A percentile compares a stretch with the other conserved stretches of the same genome.
Conservation (phyloP, 2,888 invertebrate species). For the Machimus atricapillus region DNA sequence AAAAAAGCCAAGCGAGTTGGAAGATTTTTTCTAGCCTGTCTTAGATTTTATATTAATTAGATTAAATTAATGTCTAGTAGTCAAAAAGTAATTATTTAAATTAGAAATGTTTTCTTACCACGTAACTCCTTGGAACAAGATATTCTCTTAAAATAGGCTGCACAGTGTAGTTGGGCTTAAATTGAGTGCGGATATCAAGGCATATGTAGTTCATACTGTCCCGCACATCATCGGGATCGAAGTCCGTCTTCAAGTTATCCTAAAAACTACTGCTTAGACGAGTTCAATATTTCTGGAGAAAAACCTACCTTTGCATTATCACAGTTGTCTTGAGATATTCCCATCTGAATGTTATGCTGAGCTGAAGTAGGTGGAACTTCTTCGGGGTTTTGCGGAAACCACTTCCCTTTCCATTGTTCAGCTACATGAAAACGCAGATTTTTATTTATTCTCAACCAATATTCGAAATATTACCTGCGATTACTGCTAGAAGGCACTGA, state of each 20-base stretch:
- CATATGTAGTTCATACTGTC: constrained; percentile 66
- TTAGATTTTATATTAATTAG: background rate
- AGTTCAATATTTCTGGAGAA: background rate
- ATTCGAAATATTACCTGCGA: background rate
- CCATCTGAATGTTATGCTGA: constrained; percentile 65
- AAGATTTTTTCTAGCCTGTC: background rate
- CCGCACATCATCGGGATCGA: constrained; percentile 53
- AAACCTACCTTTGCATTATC: constrained; percentile 71
- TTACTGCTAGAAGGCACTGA: background rate
- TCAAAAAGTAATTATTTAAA: background rate
- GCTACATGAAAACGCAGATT: background rate
- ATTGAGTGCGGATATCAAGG: constrained; percentile 63
- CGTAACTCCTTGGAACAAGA: constrained; percentile 66
- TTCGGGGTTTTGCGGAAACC: constrained; percentile 57
- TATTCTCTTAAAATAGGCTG: constrained; percentile 65
- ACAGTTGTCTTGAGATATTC: constrained; percentile 64
- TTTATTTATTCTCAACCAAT: background rate
- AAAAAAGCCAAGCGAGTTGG: background rate
- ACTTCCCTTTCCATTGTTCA: constrained; percentile 58
- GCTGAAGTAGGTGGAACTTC: constrained; percentile 48
- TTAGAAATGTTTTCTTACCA: constrained; percentile 59
- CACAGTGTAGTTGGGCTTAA: constrained; percentile 62
- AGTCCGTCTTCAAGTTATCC: constrained; percentile 52
- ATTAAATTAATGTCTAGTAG: too few relatives aligned
- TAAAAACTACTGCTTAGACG: constrained; percentile 33